A percentile compares a stretch with the other conserved stretches of the same genome.
Conservation (phyloP, 2,888 invertebrate species). For the Anticlea derivata region DNA sequence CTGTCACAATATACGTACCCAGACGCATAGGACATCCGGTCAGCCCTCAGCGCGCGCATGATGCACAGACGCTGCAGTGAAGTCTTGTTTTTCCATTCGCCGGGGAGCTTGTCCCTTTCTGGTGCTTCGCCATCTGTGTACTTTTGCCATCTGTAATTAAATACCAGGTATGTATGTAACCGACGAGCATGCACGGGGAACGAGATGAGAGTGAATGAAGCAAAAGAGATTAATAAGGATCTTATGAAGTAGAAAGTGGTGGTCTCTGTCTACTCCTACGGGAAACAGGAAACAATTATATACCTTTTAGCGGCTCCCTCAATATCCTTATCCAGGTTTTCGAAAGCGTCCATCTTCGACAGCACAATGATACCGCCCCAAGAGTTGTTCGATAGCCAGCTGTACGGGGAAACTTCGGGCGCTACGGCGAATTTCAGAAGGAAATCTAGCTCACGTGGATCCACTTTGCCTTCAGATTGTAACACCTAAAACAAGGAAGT, state of each 20-base stretch:
- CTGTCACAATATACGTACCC: too few species aligned
- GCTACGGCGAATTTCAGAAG: conserved; percentile 92
- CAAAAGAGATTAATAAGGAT: too few species aligned
- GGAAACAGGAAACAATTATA: too few species aligned
- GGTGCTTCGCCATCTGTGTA: conserved; percentile 96
- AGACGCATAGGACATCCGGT: conserved; percentile 97
- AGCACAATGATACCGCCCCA: conserved; percentile 94
- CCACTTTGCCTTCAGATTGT: conserved; percentile 86
- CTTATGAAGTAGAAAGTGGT: too few species aligned
- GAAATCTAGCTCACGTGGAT: conserved; percentile 92
- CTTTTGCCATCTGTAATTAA: conserved; percentile 96
- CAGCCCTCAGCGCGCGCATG: conserved; percentile 94
- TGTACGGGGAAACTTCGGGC: conserved; percentile 89
- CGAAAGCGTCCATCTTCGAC: conserved; percentile 90
- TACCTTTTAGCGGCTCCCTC: conserved; percentile 93
- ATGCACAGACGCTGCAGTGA: conserved; percentile 94
- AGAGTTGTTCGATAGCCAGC: conserved; percentile 90
- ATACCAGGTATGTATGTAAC: too few species aligned
- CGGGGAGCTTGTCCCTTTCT: conserved; percentile 96
- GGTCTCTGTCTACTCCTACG: too few species aligned
- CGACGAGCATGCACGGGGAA: too few species aligned
- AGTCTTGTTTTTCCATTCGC: conserved; percentile 97
- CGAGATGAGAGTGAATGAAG: too few species aligned
- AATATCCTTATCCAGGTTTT: conserved; percentile 94
- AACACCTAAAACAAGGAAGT: conserved; percentile 55